A percentile compares a stretch with the other conserved stretches of the same genome.
phyloP scores from a whole-genome alignment of 1,140 invertebrate genomes.

The Chrysomallon squamiferum region DNA sequence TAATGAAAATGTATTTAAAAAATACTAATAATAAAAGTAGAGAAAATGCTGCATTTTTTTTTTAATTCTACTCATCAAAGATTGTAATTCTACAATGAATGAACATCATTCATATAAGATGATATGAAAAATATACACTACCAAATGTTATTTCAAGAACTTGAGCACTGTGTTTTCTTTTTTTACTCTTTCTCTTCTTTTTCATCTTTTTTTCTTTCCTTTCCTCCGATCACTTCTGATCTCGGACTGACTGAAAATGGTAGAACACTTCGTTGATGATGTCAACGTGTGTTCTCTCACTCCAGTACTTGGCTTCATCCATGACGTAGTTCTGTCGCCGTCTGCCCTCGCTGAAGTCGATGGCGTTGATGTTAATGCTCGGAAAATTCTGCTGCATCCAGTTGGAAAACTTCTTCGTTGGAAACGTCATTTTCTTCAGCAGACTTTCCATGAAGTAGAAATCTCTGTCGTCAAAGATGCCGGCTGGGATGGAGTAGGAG shows the following conservation, averaged over 20 bases:
- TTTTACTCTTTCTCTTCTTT: no score
- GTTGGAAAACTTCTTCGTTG: conserved; percentile 27
- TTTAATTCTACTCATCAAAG: no score
- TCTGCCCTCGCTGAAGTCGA: conserved; percentile 28
- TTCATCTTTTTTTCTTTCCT: no score
- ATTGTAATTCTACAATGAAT: no score
- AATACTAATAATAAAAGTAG: no score
- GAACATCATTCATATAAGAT: no score
- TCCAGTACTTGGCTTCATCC: conserved; percentile 13
- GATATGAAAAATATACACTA: no score
- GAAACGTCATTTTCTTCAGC: conserved; percentile 26
- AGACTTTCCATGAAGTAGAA: conserved; percentile 45
- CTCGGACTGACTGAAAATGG: conserved; percentile 27
- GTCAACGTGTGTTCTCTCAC: conserved; percentile 27
- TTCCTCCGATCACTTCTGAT: conserved; percentile 8
- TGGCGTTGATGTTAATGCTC: conserved; percentile 25
- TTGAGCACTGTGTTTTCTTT: no score
- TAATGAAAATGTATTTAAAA: no score
- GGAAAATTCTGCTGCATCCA: conserved; percentile 35
- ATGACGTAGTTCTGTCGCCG: neutral
- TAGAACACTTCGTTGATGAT: conserved; percentile 35
- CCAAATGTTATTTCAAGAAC: no score
- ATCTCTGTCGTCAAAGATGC: conserved; percentile 40
- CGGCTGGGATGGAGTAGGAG: conserved; percentile 33
- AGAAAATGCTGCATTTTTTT: no score